Base-by-base conservation (phyloP, 1,140 invertebrate species). In the Bursaphelenchus mucronatus region DNA sequence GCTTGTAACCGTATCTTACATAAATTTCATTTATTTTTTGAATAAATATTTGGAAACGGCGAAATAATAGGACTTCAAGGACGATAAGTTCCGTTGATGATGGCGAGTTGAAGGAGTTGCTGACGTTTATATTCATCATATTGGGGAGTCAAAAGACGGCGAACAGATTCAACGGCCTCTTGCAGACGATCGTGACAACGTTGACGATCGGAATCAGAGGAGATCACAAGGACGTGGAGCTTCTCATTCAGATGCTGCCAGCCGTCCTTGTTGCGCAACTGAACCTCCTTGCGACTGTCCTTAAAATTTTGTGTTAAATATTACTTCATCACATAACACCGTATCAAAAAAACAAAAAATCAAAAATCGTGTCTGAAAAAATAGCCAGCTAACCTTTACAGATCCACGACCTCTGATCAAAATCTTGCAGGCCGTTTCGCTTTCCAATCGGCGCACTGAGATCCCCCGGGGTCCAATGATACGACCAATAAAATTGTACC, bases 241-340 rank as follows among this genome's bases (percentile, higher is more conserved):
- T 97, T 94, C 83, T 98, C 95, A 78, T 93, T 94, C 79, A 99
- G 86, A 83, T 99, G 95, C 83, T 98, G 95, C 94, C 94, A 99
- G 84, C 98, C 97, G 57, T 94, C 92, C 84, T 97, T 98, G 63
- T 94, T 94, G 19, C 67, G 67, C 21, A 68, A 46, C 21, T 52
- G 53, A 10, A 30, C 49, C 47, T 68, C 67, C 5, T 30, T 30
- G 30, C 30, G 30, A 30, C 30, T 30, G 30, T 30, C 30, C 30
- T 30, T 30, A 30, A 30, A 30, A 30, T 30, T 30, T 30, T 30
- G 30, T 30, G 30, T 5, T 30, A 30, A 30, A 30, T 30, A n/a
- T 30, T 30, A 30, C 30, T 30, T 30, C 30, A 30, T 30, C 30
- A 5, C 30, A 30, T 30, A 30, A 30, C 30, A 30, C 5, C 30